Base-by-base conservation (phyloP, 92 coral and sea anemone species). In the Epizoanthus stellaris region DNA sequence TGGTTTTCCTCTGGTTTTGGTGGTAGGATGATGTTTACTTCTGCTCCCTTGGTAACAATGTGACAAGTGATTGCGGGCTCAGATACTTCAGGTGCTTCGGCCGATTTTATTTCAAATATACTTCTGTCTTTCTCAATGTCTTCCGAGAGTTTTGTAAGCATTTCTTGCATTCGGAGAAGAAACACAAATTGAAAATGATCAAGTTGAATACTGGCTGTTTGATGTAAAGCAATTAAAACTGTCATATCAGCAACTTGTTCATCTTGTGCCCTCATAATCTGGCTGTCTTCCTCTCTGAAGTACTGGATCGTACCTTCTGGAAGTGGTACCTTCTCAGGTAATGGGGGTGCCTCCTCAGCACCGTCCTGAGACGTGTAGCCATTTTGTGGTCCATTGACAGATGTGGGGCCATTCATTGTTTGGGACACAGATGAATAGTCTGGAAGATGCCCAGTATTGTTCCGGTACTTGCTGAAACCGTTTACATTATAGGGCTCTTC, bases 171-270 rank as follows among this genome's bases (percentile, higher is more conserved):
- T 69, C 99, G 94, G 53, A 97, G 42, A 19, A 97, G 91, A 83
- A 94, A 97, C 45, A 97, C 88, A 62, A 94, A 91, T 74, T 97
- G 99, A 74, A 92, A 97, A 70, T 97, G 99, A 73, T 97, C 99
- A 34, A 97, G 81, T 68, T 90, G 94, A 23, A 94, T 76, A 7
- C 74, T 73, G 2, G 91, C 87, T 23, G 85, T 77, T 4, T 90
- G 87, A 23, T 98, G 94, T 52, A 97, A 75, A 19, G 90, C 60
- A 19, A 96, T 67, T 0, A 97, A 89, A 19, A 91, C 77, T 74
- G 97, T 94, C 89, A 94, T 63, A 54, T 92, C 89, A n/a, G 98
- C 98, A 19, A 62, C 74, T 23, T 93, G 86, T 20, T 75, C 87
- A 53, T 87, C 70, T 15, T 76, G 70, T 1, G 81, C 38, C 52